These are phyloP conservation scores for Drosophila bipectinata DNA, from an alignment of 1,140 invertebrate genomes.

Conservation along the genomic window DNA sequence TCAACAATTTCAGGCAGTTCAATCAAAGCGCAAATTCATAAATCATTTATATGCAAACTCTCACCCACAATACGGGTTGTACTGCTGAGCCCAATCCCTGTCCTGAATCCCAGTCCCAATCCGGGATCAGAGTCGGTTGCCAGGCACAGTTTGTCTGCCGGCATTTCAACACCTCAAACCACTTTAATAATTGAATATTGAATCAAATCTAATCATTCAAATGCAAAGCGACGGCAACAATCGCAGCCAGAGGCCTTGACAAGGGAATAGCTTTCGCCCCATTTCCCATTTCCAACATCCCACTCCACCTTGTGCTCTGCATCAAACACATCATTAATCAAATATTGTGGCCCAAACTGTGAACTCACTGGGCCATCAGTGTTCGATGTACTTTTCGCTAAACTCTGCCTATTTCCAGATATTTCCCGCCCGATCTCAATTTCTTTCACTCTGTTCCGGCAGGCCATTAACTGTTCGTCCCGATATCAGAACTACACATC, in stretches of 20 bases:
- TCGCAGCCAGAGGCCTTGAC: conserved; percentile 35
- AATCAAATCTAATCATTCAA: conserved; percentile 82
- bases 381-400: conserved; percentile 60
- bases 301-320: conserved; percentile 20
- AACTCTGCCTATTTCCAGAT: conserved; percentile 41
- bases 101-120: conserved; percentile 14
- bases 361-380: conserved; percentile 46
- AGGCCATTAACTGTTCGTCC: conserved; percentile 76
- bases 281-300: conserved; percentile 4
- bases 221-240: conserved; percentile 65
- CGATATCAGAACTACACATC: conserved; percentile 79
- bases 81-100: conserved; percentile 7
- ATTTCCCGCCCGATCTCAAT: conserved; percentile 26
- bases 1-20: conserved; percentile 77
- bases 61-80: conserved; percentile 12
- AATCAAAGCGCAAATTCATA: conserved; percentile 79
- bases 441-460: conserved; percentile 33
- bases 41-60: conserved; percentile 79
- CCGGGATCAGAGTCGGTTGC: conserved; percentile 12
- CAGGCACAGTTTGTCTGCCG: conserved; percentile 50
- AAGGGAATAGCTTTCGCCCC: conserved; percentile 47
- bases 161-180: conserved; percentile 80
- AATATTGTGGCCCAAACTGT: conserved; percentile 54
- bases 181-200: conserved; percentile 81
- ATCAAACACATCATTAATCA: conserved; percentile 72